These are phyloP conservation scores for Sminthopsis crassicaudata DNA, from an alignment of 2,113 vertebrate genomes.

Conservation along the genomic window DNA sequence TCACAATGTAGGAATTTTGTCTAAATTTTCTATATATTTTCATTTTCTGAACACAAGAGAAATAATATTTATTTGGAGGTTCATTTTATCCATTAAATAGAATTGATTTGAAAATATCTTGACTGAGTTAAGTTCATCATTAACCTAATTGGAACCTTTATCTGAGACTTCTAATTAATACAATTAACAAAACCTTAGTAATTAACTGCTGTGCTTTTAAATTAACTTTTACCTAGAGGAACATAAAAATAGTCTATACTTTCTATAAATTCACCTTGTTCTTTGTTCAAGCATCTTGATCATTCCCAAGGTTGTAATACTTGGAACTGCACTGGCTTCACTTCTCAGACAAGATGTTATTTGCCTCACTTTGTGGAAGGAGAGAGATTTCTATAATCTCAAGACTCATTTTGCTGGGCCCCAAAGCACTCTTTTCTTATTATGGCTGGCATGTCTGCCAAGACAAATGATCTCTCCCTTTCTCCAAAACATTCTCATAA, in stretches of 20 bases:
- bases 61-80: neutral
- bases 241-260: slow-evolving; percentile 35
- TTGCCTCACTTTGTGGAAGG: neutral
- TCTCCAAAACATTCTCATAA: neutral
- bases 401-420: neutral
- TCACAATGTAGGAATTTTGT: neutral
- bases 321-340: neutral
- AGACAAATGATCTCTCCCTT: neutral
- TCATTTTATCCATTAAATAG: slow-evolving; percentile 26
- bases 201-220: slow-evolving; percentile 52
- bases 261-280: slow-evolving; percentile 25
- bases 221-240: slow-evolving; percentile 54
- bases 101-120: slow-evolving; percentile 41
- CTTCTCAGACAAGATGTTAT: neutral
- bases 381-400: neutral
- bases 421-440: slow-evolving; percentile 5
- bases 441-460: neutral
- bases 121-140: slow-evolving; percentile 42
- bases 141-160: slow-evolving; percentile 65
- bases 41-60: slow-evolving; percentile 39
- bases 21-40: neutral
- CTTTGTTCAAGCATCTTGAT: slow-evolving; percentile 6
- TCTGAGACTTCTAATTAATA: slow-evolving; percentile 50
- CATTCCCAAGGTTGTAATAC: neutral
- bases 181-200: slow-evolving; percentile 38